A percentile compares a stretch with the other conserved stretches of the same genome.
Conservation (phyloP, 2,888 invertebrate genomes). For the Chironomus riparius region DNA sequence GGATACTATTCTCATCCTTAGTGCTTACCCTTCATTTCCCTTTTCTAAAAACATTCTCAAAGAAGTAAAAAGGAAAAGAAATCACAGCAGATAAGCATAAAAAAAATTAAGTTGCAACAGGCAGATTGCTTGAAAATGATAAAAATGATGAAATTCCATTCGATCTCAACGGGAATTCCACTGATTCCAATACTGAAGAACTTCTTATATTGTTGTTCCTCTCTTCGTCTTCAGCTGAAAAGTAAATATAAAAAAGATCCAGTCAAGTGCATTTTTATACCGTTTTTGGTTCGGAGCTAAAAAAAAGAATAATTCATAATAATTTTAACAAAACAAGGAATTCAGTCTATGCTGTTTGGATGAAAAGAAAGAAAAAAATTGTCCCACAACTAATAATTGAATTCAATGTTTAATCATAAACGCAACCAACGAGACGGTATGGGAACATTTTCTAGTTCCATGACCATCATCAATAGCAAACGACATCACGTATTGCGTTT, state of each 20-base stretch:
- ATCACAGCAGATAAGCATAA: not conserved
- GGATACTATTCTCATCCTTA: too few relatives aligned
- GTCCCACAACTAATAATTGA: not conserved
- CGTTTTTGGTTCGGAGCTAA: not conserved
- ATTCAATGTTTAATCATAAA: not conserved
- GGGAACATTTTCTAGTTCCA: not conserved
- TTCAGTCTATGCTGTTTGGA: not conserved
- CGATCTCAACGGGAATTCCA: not conserved
- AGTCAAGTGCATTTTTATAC: not conserved
- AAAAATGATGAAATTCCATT: constrained; percentile 4
- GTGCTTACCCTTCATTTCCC: too few relatives aligned
- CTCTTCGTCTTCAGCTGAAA: not conserved
- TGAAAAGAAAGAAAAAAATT: not conserved
- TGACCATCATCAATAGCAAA: not conserved
- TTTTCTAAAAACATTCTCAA: not conserved
- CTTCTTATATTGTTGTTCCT: not conserved
- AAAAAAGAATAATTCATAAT: not conserved
- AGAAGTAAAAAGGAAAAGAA: not conserved
- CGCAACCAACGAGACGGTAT: not conserved
- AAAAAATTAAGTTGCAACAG: not conserved
- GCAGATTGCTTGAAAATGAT: not conserved
- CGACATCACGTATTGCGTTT: not conserved
- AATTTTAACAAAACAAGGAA: not conserved
- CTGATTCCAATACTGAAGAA: not conserved
- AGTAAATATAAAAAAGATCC: not conserved